phyloP scores from a whole-genome alignment of 1,140 invertebrate species.

The Polypedilum pembai region DNA sequence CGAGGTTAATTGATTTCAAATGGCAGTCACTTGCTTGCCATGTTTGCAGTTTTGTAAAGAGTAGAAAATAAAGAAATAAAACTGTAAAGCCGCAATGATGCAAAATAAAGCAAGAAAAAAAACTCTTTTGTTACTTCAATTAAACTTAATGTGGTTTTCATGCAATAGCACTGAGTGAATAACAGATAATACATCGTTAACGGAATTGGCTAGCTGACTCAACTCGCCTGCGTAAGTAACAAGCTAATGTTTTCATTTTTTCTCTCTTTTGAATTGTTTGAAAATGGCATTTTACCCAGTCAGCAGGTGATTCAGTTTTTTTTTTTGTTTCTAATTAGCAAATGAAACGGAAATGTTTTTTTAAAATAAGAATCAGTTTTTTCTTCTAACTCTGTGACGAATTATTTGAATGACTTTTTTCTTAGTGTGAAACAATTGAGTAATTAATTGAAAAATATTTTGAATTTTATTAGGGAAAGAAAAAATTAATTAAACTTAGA shows the following conservation, averaged over 20 bases:
- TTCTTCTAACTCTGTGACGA: neutral
- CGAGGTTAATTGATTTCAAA: conserved; percentile 25
- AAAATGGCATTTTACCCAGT: neutral
- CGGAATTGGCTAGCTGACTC: no score
- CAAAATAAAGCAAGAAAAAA: neutral
- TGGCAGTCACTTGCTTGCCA: no score
- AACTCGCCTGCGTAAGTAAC: neutral
- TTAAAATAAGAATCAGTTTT: neutral
- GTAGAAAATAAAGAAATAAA: neutral
- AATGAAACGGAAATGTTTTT: neutral
- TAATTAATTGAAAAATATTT: no score
- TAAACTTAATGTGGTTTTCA: neutral
- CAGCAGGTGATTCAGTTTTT: neutral
- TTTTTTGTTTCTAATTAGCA: neutral
- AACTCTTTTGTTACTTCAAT: neutral
- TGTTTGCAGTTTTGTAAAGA: no score
- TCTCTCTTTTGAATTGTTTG: no score
- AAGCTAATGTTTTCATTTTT: neutral
- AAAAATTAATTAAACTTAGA: no score
- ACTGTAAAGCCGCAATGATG: conserved; percentile 3
- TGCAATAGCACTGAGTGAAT: neutral
- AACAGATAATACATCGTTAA: no score
- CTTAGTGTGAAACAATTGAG: neutral
- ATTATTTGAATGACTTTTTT: neutral
- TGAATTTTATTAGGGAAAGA: no score